Conservation (phyloP, 2,797 vertebrate species). For the Cirrhinus molitorella region DNA sequence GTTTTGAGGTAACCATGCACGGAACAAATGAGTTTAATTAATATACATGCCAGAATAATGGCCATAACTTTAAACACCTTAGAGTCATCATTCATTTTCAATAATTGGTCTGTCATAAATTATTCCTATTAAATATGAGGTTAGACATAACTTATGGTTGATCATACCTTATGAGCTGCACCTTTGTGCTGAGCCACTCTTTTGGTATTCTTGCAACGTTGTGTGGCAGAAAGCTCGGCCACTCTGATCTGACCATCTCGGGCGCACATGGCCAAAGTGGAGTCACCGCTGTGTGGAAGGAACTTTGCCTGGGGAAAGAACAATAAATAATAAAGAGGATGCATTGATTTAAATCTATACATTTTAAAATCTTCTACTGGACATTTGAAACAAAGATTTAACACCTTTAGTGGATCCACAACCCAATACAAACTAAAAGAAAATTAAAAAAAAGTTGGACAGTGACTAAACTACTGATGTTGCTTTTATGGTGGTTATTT, state of each 20-base stretch:
- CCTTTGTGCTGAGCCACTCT: conserved; percentile 96
- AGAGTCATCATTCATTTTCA: neutral
- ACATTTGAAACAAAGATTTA: neutral
- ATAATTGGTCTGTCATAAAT: neutral
- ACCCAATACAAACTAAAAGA: neutral
- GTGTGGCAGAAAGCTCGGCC: conserved; percentile 93
- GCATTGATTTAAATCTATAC: neutral
- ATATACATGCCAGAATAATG: neutral
- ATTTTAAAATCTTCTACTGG: neutral
- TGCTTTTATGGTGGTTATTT: neutral
- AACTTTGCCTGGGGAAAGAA: conserved; percentile 88
- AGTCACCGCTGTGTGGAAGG: conserved; percentile 95
- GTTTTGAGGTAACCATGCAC: neutral
- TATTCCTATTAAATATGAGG: neutral
- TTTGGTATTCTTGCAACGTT: conserved; percentile 96
- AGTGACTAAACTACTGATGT: neutral
- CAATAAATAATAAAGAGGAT: neutral
- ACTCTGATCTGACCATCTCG: conserved; percentile 95
- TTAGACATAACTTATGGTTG: neutral
- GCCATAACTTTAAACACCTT: neutral
- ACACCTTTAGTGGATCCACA: too few species aligned
- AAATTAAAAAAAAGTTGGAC: neutral
- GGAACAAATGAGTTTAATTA: neutral
- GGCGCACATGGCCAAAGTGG: conserved; percentile 96
- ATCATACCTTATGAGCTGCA: conserved; percentile 90